Evolutionary conservation across 2,797 vertebrate genomes (phyloP).

Genomic region (Netta rufina): DNA sequence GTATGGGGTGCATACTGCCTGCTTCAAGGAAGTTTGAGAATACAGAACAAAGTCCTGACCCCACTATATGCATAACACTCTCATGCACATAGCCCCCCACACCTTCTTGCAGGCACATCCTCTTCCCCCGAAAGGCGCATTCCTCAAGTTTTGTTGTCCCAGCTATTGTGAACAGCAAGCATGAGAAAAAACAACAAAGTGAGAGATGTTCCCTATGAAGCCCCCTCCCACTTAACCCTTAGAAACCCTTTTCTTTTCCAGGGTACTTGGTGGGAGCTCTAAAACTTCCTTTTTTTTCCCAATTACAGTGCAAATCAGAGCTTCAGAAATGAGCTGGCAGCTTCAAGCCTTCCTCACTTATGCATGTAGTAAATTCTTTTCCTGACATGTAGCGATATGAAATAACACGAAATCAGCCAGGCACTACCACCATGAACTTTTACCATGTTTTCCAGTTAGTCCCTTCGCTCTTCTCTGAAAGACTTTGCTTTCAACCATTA

Average conservation of each 20-base stretch:
- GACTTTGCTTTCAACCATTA: background rate
- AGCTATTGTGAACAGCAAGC: background rate
- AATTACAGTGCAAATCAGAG: background rate
- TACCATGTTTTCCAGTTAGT: background rate
- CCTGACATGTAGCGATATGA: background rate
- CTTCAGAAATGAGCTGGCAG: background rate
- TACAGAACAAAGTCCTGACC: background rate
- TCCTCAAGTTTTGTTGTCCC: background rate
- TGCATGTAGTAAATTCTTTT: background rate
- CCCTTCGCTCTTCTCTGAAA: background rate
- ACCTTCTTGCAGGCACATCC: background rate
- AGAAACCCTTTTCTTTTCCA: background rate
- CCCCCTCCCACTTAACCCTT: background rate
- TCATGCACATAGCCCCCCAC: background rate
- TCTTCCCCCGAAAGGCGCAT: background rate
- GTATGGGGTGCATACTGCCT: background rate
- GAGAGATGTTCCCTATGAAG: background rate
- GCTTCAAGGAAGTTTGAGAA: background rate
- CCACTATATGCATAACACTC: background rate
- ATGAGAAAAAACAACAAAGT: background rate
- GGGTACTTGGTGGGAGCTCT: background rate
- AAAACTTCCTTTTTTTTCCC: background rate
- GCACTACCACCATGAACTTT: background rate
- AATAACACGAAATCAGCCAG: background rate
- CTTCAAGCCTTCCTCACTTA: background rate